Conservation (phyloP, 2,888 invertebrate species). For the Folsomia manolachei region DNA sequence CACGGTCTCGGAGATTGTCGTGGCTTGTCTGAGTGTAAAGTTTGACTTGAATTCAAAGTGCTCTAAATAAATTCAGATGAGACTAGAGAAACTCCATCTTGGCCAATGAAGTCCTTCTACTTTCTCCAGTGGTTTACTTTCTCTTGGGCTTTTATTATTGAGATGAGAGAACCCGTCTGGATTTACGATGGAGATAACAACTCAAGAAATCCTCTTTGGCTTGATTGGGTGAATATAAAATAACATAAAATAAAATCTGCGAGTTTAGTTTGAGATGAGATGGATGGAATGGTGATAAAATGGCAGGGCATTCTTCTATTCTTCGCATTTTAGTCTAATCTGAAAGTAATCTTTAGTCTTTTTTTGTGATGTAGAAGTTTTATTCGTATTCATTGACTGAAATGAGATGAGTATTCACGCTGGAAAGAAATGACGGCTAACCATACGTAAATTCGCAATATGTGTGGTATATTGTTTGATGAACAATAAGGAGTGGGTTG, state of each 20-base stretch:
- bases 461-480: no score
- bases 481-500: no score
- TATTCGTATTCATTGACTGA: no score
- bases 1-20: no score
- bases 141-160: neutral
- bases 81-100: neutral
- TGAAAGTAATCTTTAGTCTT: neutral
- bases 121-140: neutral
- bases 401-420: no score
- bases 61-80: neutral
- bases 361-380: no score
- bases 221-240: slow-evolving; percentile 24
- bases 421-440: no score
- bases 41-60: neutral
- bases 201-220: slow-evolving; percentile 19
- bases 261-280: neutral
- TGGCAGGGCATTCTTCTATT: neutral
- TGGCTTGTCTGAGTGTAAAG: neutral
- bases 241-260: slow-evolving; percentile 11
- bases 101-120: neutral
- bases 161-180: neutral
- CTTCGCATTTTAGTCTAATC: neutral
- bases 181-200: slow-evolving; percentile 34
- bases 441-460: no score
- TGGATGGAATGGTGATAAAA: neutral